These are phyloP conservation scores for Isichthys henryi DNA, from an alignment of 2,113 vertebrate genomes.

Conservation along the genomic window DNA sequence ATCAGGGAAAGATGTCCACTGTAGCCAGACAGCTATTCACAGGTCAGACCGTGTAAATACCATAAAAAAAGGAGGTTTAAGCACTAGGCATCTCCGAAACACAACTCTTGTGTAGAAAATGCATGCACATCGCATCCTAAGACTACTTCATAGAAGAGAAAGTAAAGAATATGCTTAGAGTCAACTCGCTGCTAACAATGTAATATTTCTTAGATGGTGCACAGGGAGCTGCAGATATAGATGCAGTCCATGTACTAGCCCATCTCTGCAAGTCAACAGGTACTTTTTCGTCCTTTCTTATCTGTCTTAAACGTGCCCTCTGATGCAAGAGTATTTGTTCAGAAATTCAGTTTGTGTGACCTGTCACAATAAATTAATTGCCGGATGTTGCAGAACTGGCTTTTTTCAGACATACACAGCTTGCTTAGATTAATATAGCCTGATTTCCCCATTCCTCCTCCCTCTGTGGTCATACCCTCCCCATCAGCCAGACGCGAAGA, in stretches of 20 bases:
- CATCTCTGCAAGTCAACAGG: neutral
- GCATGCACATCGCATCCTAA: neutral
- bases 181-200: neutral
- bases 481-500: conserved; percentile 68
- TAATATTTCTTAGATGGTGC: no score
- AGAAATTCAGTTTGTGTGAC: conserved; percentile 94
- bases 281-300: conserved; percentile 14
- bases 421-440: conserved; percentile 87
- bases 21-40: neutral
- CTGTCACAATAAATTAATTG: conserved; percentile 99
- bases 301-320: conserved; percentile 44
- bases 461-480: conserved; percentile 93
- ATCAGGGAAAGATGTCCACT: neutral
- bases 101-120: neutral
- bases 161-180: neutral
- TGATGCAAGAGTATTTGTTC: conserved; percentile 92
- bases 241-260: neutral
- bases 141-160: neutral
- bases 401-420: conserved; percentile 68
- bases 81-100: neutral
- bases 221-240: neutral
- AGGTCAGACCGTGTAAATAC: neutral
- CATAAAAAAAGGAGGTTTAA: neutral
- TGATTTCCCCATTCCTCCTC: conserved; percentile 92
- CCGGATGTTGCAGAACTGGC: conserved; percentile 98